Conservation (phyloP, 2,888 invertebrate species). For the Serripes groenlandicus region DNA sequence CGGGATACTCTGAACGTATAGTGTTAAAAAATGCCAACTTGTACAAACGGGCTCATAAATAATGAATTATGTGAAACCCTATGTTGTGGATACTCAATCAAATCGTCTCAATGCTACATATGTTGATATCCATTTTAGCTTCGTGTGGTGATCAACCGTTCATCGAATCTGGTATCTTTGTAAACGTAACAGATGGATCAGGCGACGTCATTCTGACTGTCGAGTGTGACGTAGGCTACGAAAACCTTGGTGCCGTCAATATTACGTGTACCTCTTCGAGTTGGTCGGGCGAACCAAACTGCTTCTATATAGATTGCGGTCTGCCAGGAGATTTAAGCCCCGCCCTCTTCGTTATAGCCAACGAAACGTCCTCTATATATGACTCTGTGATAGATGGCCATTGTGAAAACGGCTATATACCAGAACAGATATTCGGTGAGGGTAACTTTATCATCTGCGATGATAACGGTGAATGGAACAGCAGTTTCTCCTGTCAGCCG, state of each 20-base stretch:
- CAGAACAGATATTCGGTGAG: neutral
- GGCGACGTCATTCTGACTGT: neutral
- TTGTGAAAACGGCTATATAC: neutral
- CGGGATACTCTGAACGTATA: no score
- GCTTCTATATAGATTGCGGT: neutral
- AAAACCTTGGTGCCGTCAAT: slow-evolving; percentile 4
- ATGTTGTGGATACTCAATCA: no score
- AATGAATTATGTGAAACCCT: no score
- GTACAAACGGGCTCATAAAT: no score
- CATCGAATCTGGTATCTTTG: neutral
- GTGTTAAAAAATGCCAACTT: no score
- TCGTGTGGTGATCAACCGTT: neutral
- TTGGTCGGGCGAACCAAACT: neutral
- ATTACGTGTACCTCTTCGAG: neutral
- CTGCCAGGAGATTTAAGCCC: neutral
- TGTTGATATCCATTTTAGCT: neutral
- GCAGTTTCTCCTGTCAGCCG: neutral
- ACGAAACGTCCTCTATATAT: neutral
- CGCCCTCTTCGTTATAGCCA: neutral
- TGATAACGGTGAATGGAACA: slow-evolving; percentile 5
- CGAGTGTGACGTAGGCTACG: neutral
- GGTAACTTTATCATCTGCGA: neutral
- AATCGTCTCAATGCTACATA: no score
- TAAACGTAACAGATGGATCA: neutral
- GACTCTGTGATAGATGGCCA: neutral